These are phyloP conservation scores for Cavia aperea DNA, from an alignment of 2,113 vertebrate species.

Conservation along the genomic window DNA sequence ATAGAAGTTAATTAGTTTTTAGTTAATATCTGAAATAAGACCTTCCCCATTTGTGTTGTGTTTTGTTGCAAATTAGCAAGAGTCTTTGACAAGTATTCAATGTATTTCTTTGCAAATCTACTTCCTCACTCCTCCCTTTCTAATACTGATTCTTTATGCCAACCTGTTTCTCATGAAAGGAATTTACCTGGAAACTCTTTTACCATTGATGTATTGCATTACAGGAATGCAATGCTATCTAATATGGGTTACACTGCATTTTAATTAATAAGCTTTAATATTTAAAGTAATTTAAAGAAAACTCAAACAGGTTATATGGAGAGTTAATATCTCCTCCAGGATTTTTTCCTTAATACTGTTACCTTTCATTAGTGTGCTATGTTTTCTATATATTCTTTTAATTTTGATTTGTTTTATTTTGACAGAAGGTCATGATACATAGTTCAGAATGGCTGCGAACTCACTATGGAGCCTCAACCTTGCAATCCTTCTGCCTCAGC, in stretches of 20 bases:
- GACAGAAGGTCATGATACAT: not conserved
- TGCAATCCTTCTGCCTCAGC: not conserved
- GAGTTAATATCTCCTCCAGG: not conserved
- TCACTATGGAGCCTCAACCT: too few relatives aligned
- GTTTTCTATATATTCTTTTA: not conserved
- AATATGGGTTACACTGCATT: not conserved
- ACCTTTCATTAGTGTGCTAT: not conserved
- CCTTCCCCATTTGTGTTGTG: conserved; percentile 4
- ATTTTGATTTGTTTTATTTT: not conserved
- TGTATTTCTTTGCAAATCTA: conserved; percentile 24
- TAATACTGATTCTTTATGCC: conserved; percentile 10
- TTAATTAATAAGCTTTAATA: not conserved
- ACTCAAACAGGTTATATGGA: not conserved
- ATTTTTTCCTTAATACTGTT: not conserved
- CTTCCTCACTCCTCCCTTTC: not conserved
- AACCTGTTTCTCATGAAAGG: not conserved
- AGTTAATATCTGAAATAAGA: conserved; percentile 52
- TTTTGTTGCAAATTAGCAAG: conserved; percentile 43
- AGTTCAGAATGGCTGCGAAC: not conserved
- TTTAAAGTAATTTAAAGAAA: not conserved
- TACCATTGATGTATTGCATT: not conserved
- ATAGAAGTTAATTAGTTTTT: conserved; percentile 58
- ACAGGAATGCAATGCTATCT: not conserved
- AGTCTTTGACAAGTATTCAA: conserved; percentile 29
- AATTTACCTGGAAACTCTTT: not conserved